These are phyloP conservation scores for Chionomys nivalis DNA, from an alignment of 2,113 vertebrate genomes.

Conservation along the genomic window DNA sequence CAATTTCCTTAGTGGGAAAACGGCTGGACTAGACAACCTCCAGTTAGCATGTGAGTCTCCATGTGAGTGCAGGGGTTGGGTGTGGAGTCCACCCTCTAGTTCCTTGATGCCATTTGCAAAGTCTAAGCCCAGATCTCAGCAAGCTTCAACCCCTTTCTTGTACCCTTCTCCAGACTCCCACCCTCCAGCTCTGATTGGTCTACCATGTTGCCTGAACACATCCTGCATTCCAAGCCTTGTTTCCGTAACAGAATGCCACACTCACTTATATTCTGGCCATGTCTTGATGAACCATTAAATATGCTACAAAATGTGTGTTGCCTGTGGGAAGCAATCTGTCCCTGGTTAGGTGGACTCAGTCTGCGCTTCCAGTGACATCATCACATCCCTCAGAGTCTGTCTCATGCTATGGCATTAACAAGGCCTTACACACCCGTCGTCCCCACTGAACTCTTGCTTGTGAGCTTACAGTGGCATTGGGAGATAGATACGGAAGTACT, in stretches of 20 bases:
- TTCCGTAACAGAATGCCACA: neutral
- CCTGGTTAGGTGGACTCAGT: neutral
- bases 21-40: neutral
- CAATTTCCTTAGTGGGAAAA: conserved; percentile 1
- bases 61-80: neutral
- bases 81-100: neutral
- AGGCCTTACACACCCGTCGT: rapidly evolving
- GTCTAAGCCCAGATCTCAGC: neutral
- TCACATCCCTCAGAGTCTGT: neutral
- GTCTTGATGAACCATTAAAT: neutral
- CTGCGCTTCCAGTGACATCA: neutral
- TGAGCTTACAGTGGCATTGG: neutral
- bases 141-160: neutral
- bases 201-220: neutral
- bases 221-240: neutral
- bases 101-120: neutral
- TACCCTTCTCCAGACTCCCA: neutral
- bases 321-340: neutral
- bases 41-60: neutral
- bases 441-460: neutral
- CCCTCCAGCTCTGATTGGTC: neutral
- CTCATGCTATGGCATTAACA: neutral
- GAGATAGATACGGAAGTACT: neutral
- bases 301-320: neutral
- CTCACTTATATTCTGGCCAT: neutral